A percentile compares a stretch with the other conserved stretches of the same genome.
Evolutionary conservation across 2,888 invertebrate species (phyloP).

Genomic region (Drosophila putrida): DNA sequence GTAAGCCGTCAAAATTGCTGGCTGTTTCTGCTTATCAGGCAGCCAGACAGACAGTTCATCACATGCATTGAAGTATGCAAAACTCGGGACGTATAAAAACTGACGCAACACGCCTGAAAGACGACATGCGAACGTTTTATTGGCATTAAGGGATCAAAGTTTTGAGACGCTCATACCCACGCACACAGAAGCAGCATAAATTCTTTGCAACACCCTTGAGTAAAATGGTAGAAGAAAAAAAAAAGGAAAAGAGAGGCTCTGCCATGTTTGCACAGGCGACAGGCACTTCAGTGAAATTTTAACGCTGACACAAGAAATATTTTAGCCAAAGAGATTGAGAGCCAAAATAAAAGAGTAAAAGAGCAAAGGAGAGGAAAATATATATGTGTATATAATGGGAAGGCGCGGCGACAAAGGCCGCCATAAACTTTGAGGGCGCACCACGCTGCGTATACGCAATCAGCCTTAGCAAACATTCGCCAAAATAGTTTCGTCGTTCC

Average conservation of each 20-base stretch:
- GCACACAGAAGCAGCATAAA: slow-evolving; percentile 40
- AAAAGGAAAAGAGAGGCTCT: slow-evolving; percentile 7
- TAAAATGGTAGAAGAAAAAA: slow-evolving; percentile 32
- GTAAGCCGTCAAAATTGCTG: slow-evolving; percentile 67
- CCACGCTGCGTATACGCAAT: slow-evolving; percentile 78
- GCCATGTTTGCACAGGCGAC: slow-evolving; percentile 71
- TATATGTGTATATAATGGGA: slow-evolving; percentile 4
- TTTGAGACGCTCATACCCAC: slow-evolving; percentile 44
- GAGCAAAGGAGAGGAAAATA: slow-evolving; percentile 7
- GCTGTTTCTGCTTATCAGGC: slow-evolving; percentile 62
- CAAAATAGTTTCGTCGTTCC: slow-evolving; percentile 64
- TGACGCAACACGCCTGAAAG: slow-evolving; percentile 73
- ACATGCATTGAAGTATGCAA: slow-evolving; percentile 66
- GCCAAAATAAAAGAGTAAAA: slow-evolving; percentile 1
- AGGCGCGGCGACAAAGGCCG: slow-evolving; percentile 54
- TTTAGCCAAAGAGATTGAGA: slow-evolving; percentile 60
- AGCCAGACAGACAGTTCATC: slow-evolving; percentile 50
- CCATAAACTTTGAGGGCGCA: slow-evolving; percentile 66
- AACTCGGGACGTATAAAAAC: slow-evolving; percentile 64
- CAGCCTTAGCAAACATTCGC: slow-evolving; percentile 74
- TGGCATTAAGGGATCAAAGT: slow-evolving; percentile 80
- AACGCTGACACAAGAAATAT: slow-evolving; percentile 79
- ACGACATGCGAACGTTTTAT: slow-evolving; percentile 80
- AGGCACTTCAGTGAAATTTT: slow-evolving; percentile 72
- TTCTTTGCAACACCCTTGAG: slow-evolving; percentile 76